phyloP scores from a whole-genome alignment of 2,113 vertebrate genomes.

The Gorsachius goisagi region DNA sequence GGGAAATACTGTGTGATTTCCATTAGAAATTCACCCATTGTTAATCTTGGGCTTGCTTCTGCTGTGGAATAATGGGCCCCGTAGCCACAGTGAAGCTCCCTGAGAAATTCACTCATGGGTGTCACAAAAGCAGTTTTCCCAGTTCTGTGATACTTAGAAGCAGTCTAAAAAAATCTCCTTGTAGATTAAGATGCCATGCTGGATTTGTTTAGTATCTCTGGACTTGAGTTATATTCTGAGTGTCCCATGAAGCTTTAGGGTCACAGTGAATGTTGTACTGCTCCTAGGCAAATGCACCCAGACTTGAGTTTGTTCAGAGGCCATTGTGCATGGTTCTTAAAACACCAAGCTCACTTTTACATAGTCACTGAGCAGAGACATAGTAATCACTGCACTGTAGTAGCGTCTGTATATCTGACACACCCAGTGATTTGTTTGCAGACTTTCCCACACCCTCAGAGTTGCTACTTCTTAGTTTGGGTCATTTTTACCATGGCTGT shows the following conservation, averaged over 20 bases:
- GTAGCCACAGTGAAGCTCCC: background rate
- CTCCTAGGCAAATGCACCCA: background rate
- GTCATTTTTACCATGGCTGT: constrained; percentile 17
- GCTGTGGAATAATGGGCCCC: background rate
- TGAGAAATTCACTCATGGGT: background rate
- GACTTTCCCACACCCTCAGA: constrained; percentile 46
- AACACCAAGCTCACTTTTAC: background rate
- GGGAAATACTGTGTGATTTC: background rate
- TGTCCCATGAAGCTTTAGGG: background rate
- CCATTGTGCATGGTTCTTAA: background rate
- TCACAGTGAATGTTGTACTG: background rate
- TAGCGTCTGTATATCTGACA: constrained; percentile 41
- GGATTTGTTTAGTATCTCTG: background rate
- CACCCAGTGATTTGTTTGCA: constrained; percentile 53
- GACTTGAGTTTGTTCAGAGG: background rate
- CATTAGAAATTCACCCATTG: background rate
- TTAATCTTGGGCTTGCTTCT: background rate
- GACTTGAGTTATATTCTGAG: background rate
- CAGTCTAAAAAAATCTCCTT: background rate
- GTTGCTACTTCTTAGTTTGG: constrained; percentile 8
- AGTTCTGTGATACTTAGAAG: background rate
- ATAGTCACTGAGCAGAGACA: background rate
- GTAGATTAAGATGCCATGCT: background rate
- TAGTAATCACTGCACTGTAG: constrained; percentile 29
- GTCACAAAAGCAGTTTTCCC: background rate